Evolutionary conservation across 2,888 invertebrate species (phyloP), one percentile per base, ranked within the genome.

Genomic region (Drosophila melanocephala): DNA sequence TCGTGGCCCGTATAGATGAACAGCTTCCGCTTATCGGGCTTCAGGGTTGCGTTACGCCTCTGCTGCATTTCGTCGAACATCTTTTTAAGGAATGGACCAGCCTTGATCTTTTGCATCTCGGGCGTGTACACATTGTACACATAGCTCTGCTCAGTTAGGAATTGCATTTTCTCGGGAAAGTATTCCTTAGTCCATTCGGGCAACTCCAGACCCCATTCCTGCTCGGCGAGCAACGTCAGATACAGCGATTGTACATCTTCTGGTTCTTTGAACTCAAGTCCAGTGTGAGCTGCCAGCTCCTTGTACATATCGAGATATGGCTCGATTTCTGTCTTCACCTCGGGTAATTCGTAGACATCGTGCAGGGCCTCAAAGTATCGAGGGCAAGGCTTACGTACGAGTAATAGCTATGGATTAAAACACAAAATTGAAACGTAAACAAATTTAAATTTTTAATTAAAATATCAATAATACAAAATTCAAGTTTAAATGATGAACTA

Each of bases 1-100:
- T 97, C 97, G 89, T 97, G 97, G 0, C 96, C 96, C 0, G 95
- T 94, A 87, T 96, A 96, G 67, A 96, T 94, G 79, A 94, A 95
- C 67, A 96, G 94, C 92, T 95, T 96, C 16, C 95, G 93, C 5
- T 92, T 89, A 19, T 91, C 87, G 1, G 95, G 95, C 51, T 92
- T 91, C 4, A 95, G 73, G 4, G 89, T 94, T 14, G 92, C 93
- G 9, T 93, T 91, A 3, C 93, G 92, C 84, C 94, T 95, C n/a
- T 92, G 93, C 55, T 94, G 89, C 95, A 96, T 96, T 84, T 96
- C 95, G 0, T 91, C 84, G 0, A 95, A 90, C 78, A 96, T 94
- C 91, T 96, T 95, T 75, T 95, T 95, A 2, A 96, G 89, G 47
- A 96, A 93, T 0, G 95, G 95, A 4, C 95, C 95, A 90, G 95